Base-by-base conservation (phyloP, 2,113 vertebrate species). In the Abramis brama region DNA sequence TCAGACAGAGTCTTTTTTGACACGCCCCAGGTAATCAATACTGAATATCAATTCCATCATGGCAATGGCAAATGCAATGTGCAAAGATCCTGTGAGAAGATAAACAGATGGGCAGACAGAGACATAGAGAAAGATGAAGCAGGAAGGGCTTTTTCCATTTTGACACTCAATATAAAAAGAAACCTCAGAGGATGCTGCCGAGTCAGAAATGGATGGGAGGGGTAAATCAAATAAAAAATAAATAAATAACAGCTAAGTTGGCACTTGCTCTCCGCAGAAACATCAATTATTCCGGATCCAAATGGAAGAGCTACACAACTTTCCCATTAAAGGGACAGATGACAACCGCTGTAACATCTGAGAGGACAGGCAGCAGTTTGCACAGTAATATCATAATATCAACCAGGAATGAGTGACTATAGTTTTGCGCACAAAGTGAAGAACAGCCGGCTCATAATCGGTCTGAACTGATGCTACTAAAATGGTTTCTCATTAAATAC, bases 231-330 rank as follows among this genome's bases (percentile, higher is more conserved):
- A 83, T 36, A 33, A 33, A 33, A 86, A 73, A 86, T 64, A 64
- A 50, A 74, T 47, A 64, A 57, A 77, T 55, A 62, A 52, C 21
- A 80, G 75, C 25, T 23, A 74, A 25, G 25, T 68, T 81, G 39
- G 23, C n/a, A 30, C n/a, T 25, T 64, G 71, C 76, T 75, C 59
- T 25, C 36, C 59, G 11, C 23, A 77, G 8, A 66, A 86, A 79
- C 79, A 89, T 90, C 52, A 86, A 89, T 89, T 88, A 89, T 88
- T 89, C 82, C 45, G 21, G 57, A 88, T 57, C 79, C 81, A 84
- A 86, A 88, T 83, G 75, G 88, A 87, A 21, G n/a, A 27, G 66
- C 45, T 86, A 89, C 87, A 87, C 33, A 57, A 64, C 80, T 89
- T 86, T 43, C 36, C 82, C 86, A 89, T 89, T 91, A 88, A 87